phyloP scores from a whole-genome alignment of 2,888 invertebrate genomes.

The Linnaemya vulpina region DNA sequence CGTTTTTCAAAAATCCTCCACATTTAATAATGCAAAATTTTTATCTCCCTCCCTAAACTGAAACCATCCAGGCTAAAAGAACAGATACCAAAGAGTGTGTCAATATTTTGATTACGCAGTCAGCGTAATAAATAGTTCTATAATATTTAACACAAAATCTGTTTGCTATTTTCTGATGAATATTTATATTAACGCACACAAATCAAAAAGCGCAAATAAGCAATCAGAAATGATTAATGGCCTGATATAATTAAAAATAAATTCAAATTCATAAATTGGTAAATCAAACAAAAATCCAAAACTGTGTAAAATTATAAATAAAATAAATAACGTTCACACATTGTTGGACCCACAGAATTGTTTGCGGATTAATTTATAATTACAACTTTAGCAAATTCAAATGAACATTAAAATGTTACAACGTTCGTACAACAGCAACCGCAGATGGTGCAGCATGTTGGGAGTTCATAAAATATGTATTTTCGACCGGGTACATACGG shows the following conservation, averaged over 20 bases:
- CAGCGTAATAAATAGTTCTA: too few species aligned
- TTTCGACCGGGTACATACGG: not conserved
- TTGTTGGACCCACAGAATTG: slow-evolving; percentile 10
- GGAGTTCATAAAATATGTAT: slow-evolving; percentile 15
- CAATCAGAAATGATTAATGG: slow-evolving; percentile 43
- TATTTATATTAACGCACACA: slow-evolving; percentile 3
- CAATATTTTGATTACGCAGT: too few species aligned
- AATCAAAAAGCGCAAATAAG: slow-evolving; percentile 16
- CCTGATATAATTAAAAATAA: slow-evolving; percentile 44
- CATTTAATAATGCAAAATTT: too few species aligned
- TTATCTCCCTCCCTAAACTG: too few species aligned
- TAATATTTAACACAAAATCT: slow-evolving; percentile 4
- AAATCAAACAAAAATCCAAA: slow-evolving; percentile 26
- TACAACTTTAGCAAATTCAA: slow-evolving; percentile 53
- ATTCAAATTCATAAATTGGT: slow-evolving; percentile 36
- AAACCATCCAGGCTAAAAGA: too few species aligned
- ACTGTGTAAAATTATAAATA: slow-evolving; percentile 3
- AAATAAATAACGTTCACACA: slow-evolving; percentile 10
- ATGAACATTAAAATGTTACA: not conserved
- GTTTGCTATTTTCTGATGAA: slow-evolving; percentile 10
- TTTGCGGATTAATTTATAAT: slow-evolving; percentile 62
- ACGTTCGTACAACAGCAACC: slow-evolving; percentile 5
- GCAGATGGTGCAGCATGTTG: slow-evolving; percentile 51
- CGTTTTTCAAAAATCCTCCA: too few species aligned
- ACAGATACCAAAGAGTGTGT: too few species aligned